A percentile compares a stretch with the other conserved stretches of the same genome.
Conservation (phyloP, 2,113 vertebrate genomes). For the Rhinogobius similis region DNA sequence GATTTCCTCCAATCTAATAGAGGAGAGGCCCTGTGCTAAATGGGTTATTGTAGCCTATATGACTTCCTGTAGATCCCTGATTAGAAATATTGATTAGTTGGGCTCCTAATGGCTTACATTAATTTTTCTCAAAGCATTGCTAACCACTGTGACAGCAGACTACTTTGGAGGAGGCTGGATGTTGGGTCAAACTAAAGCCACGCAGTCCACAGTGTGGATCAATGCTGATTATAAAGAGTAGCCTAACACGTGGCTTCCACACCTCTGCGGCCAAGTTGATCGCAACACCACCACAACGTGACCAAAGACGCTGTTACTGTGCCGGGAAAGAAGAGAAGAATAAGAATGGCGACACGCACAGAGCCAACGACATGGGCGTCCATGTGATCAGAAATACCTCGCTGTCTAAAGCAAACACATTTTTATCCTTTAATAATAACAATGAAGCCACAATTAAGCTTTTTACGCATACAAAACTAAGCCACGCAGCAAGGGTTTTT, state of each 20-base stretch:
- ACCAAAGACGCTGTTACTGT: conserved; percentile 32
- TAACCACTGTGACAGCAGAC: neutral
- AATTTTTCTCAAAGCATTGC: conserved; percentile 1
- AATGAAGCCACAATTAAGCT: neutral
- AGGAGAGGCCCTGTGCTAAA: neutral
- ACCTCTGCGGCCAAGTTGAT: conserved; percentile 60
- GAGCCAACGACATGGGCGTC: neutral
- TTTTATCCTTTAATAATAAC: conserved; percentile 6
- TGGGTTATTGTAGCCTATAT: neutral
- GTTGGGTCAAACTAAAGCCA: conserved; percentile 14
- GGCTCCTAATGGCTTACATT: neutral
- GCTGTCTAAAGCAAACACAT: conserved; percentile 23
- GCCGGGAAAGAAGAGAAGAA: conserved; percentile 30
- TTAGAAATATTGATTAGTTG: neutral
- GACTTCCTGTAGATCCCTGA: neutral
- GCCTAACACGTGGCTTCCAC: conserved; percentile 72
- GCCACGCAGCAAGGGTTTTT: conserved; percentile 36
- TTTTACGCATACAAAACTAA: conserved; percentile 29
- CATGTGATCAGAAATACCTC: neutral
- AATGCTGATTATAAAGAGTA: conserved; percentile 62
- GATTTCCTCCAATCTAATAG: neutral
- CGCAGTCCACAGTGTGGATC: neutral
- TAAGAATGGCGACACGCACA: neutral
- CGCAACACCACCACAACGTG: conserved; percentile 22
- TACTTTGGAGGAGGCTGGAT: conserved; percentile 6